Evolutionary conservation across 2,113 vertebrate genomes (phyloP), one percentile per base, ranked within the genome.

Genomic region (Ceyx margarethae): DNA sequence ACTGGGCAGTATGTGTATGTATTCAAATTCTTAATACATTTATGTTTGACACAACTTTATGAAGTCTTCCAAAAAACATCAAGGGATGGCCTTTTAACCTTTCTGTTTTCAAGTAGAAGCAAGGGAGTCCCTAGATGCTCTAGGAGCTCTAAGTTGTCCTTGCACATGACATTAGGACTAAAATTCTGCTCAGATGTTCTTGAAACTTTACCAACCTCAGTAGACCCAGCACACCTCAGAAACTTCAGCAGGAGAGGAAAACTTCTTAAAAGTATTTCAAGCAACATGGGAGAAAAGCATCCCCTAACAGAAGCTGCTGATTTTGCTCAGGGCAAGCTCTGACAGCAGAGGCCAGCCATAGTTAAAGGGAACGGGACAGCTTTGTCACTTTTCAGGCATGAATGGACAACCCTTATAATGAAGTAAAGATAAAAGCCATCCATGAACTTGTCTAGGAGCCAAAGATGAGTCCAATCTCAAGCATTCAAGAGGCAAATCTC

Each of bases 381-480:
- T 91, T 79, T 92, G 71, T 58, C 86, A 73, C 69, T 89, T 68
- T 42, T 33, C 94, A 81, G 56, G 56, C 43, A 57, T 15, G 78
- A 96, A 54, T 92, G 92, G 92, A 96, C 71, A 94, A n/a, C 56
- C 60, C 48, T 61, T 76, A 64, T 48, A 94, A 81, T 33, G 57
- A 87, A 95, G 48, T 12, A 43, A 80, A 90, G 83, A 86, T 17
- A 92, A 92, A 94, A 89, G 33, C 75, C 82, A 56, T 62, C 66
- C 90, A 37, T 82, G 26, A 87, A 51, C 46, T 80, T 74, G 23
- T 35, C 64, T n/a, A n/a, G 42, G 60, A 94, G 85, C 51, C 37
- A 74, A 68, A 91, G 40, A 82, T 5, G 6, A 92, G 35, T n/a
- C 60, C 72, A 79, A 21, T 58, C 56, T 64, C 78, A 65, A 25